Base-by-base conservation (phyloP, 2,797 vertebrate genomes). In the Pangasius larnaudii region DNA sequence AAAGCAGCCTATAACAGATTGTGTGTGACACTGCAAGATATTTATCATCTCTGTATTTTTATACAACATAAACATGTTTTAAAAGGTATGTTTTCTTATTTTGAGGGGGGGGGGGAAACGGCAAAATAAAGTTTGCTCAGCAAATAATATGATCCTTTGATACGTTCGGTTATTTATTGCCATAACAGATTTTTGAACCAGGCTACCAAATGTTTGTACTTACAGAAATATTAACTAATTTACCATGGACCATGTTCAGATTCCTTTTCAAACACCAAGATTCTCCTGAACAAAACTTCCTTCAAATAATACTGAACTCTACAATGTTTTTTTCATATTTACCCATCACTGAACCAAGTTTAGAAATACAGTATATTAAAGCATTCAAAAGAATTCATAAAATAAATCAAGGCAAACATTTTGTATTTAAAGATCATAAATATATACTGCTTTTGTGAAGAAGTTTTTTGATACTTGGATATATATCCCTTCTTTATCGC, bases 111-210 rank as follows among this genome's bases (percentile, higher is more conserved):
- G 88, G 46, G n/a, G 86, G 88, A 86, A 89, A 84, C 78, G 85
- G 90, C 84, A 42, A 90, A 93, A 86, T 87, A 79, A 87, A 72
- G 90, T 90, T 92, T 90, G 90, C 90, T 93, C 89, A 91, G 93
- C 92, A 91, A 93, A 92, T 89, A 88, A 93, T 51, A 85, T 19
- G n/a, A 91, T 63, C 74, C 87, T 85, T 74, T 88, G 61, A 90
- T 84, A 86, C 71, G 89, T 91, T 86, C 77, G 88, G 89, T 89
- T 87, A 39, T 83, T 95, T 95, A 95, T 94, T 95, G 94, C 94
- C 94, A 88, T 83, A 92, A 93, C 87, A 91, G 91, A 86, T 91
- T 65, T 19, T 87, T 88, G 67, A 87, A 84, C 75, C 87, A 58
- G 67, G 84, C 63, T 30, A 56, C 11, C 53, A 27, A 27, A 78